These are phyloP conservation scores for Stegodyphus dumicola DNA, from an alignment of 1,140 invertebrate genomes.

Conservation along the genomic window DNA sequence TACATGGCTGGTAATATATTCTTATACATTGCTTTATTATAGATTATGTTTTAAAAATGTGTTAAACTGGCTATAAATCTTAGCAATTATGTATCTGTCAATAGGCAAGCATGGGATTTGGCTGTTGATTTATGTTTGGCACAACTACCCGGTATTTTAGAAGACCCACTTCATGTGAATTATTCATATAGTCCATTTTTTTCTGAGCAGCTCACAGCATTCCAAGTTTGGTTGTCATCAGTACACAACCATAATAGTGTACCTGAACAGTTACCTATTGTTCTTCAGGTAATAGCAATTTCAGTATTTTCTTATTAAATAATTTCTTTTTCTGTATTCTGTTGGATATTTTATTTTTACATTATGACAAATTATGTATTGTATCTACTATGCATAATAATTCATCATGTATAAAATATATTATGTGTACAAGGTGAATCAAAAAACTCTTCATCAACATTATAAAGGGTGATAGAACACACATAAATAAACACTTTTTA, in stretches of 20 bases:
- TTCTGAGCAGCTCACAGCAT: slow-evolving; percentile 98
- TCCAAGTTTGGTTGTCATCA: slow-evolving; percentile 92
- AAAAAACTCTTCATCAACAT: no score
- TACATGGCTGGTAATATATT: no score
- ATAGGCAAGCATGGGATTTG: slow-evolving; percentile 97
- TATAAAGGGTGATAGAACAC: no score
- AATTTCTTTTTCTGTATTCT: background rate
- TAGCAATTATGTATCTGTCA: slow-evolving; percentile 65
- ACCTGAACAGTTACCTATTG: slow-evolving; percentile 97
- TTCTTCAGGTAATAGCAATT: slow-evolving; percentile 79
- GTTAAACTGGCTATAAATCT: no score
- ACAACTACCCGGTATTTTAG: slow-evolving; percentile 84
- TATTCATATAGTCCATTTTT: slow-evolving; percentile 90
- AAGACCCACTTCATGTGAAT: slow-evolving; percentile 66
- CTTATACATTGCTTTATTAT: no score
- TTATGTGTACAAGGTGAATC: no score
- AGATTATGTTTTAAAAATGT: no score
- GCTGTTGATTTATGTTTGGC: slow-evolving; percentile 92
- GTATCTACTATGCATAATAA: no score
- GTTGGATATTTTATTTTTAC: background rate
- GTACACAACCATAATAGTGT: slow-evolving; percentile 79
- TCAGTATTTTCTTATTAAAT: background rate
- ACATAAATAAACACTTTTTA: no score
- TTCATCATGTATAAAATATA: no score
- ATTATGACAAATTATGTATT: no score